Conservation (phyloP, 2,797 vertebrate species). For the Centroberyx gerrardi region DNA sequence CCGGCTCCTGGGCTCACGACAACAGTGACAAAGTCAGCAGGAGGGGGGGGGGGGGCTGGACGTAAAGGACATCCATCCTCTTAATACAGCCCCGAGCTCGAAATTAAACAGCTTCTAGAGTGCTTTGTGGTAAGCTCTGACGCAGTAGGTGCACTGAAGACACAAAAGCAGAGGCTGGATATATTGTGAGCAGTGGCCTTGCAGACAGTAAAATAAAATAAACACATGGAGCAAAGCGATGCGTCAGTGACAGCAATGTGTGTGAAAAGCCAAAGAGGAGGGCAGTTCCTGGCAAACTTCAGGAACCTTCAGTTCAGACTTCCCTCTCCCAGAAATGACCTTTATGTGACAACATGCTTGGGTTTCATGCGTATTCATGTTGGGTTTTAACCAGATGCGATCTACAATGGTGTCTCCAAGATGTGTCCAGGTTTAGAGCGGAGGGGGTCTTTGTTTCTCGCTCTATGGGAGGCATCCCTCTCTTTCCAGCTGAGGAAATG, state of each 20-base stretch:
- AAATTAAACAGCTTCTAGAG: slow-evolving; percentile 64
- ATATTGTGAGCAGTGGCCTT: slow-evolving; percentile 50
- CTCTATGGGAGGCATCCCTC: slow-evolving; percentile 77
- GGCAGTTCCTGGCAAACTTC: slow-evolving; percentile 33
- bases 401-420: slow-evolving; percentile 52
- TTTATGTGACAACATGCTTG: slow-evolving; percentile 7
- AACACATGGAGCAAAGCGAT: slow-evolving; percentile 54
- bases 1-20: slow-evolving; percentile 74
- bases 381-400: slow-evolving; percentile 56
- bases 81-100: slow-evolving; percentile 62
- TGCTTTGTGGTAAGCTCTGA: slow-evolving; percentile 69
- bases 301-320: background rate
- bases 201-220: slow-evolving; percentile 62
- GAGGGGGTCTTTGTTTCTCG: slow-evolving; percentile 71
- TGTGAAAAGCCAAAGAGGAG: slow-evolving; percentile 59
- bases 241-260: slow-evolving; percentile 41
- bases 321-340: background rate
- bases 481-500: slow-evolving; percentile 84
- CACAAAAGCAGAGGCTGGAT: slow-evolving; percentile 61
- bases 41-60: slow-evolving; percentile 35
- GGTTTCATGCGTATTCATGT: slow-evolving; percentile 37
- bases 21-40: slow-evolving; percentile 82
- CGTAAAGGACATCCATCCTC: slow-evolving; percentile 73
- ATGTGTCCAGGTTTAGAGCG: slow-evolving; percentile 46
- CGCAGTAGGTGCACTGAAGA: slow-evolving; percentile 50